phyloP scores from a whole-genome alignment of 2,888 invertebrate species.

The Chaitophorus viminalis region DNA sequence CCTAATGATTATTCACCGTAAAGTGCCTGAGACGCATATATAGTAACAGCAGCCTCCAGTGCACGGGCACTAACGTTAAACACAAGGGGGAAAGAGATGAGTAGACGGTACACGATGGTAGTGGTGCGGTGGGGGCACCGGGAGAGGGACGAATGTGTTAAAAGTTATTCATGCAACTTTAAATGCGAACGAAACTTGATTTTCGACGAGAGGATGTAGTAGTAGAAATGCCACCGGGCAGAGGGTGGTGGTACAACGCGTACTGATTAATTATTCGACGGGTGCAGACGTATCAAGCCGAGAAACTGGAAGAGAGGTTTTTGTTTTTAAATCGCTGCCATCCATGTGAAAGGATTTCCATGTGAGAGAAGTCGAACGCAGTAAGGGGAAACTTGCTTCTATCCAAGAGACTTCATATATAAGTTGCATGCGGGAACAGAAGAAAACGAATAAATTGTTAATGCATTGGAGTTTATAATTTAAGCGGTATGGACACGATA shows the following conservation, averaged over 20 bases:
- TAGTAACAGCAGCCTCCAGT: not conserved
- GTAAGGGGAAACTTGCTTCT: constrained; percentile 3
- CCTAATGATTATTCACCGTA: constrained; percentile 61
- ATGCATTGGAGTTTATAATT: not conserved
- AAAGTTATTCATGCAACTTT: constrained; percentile 61
- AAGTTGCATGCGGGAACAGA: not conserved
- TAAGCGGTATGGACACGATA: no score
- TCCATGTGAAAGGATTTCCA: constrained; percentile 58
- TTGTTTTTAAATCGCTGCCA: constrained; percentile 52
- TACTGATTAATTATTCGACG: constrained; percentile 60
- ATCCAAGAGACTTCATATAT: not conserved
- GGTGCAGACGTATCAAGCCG: constrained; percentile 47
- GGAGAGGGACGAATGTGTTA: constrained; percentile 46
- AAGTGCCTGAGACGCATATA: constrained; percentile 34
- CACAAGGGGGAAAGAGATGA: not conserved
- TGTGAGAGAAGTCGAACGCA: constrained; percentile 47
- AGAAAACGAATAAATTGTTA: not conserved
- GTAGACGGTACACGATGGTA: not conserved
- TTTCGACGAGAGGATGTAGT: not conserved
- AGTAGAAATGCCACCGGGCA: not conserved
- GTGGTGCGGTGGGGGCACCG: no score
- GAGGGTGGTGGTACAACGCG: constrained; percentile 28
- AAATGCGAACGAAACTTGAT: constrained; percentile 60
- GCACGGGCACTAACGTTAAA: constrained; percentile 8
- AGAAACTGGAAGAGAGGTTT: constrained; percentile 57